Evolutionary conservation across 2,888 invertebrate species (phyloP).

Genomic region (Cataglyphis cursor): DNA sequence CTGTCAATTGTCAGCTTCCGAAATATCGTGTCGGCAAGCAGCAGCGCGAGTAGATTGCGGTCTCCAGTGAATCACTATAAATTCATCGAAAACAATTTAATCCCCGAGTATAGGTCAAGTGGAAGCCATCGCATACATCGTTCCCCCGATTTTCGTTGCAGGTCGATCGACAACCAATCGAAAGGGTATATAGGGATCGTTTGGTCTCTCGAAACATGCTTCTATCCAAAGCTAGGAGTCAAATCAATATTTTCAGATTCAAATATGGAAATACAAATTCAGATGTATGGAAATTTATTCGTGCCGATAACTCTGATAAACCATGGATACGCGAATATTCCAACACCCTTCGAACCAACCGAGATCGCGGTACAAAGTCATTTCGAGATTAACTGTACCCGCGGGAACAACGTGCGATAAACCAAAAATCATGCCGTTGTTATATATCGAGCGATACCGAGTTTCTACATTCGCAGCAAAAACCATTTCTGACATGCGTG

Average conservation of each 20-base stretch:
- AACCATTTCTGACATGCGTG: constrained; percentile 25
- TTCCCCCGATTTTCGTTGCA: constrained; percentile 56
- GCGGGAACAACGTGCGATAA: constrained; percentile 63
- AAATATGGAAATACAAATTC: constrained; percentile 78
- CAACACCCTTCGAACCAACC: constrained; percentile 67
- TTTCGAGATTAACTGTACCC: constrained; percentile 72
- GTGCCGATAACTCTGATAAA: constrained; percentile 78
- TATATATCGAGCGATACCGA: constrained; percentile 1
- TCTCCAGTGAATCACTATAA: constrained; percentile 66
- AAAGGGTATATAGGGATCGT: constrained; percentile 24
- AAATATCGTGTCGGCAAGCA: constrained; percentile 48
- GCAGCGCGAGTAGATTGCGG: constrained; percentile 57
- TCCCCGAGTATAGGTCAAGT: constrained; percentile 53
- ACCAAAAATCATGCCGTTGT: constrained; percentile 68
- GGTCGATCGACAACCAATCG: constrained; percentile 60
- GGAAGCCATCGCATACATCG: constrained; percentile 70
- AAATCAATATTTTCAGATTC: constrained; percentile 79
- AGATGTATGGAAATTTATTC: constrained; percentile 80
- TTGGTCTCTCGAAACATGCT: constrained; percentile 54
- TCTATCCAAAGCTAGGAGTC: constrained; percentile 61
- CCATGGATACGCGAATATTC: constrained; percentile 77
- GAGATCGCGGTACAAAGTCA: constrained; percentile 74
- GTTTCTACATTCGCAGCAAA: constrained; percentile 8
- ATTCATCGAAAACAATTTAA: constrained; percentile 75
- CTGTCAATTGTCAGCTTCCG: constrained; percentile 33